A percentile compares a stretch with the other conserved stretches of the same genome.
Evolutionary conservation across 1,140 invertebrate species (phyloP).

Genomic region (Dermatophagoides farinae): DNA sequence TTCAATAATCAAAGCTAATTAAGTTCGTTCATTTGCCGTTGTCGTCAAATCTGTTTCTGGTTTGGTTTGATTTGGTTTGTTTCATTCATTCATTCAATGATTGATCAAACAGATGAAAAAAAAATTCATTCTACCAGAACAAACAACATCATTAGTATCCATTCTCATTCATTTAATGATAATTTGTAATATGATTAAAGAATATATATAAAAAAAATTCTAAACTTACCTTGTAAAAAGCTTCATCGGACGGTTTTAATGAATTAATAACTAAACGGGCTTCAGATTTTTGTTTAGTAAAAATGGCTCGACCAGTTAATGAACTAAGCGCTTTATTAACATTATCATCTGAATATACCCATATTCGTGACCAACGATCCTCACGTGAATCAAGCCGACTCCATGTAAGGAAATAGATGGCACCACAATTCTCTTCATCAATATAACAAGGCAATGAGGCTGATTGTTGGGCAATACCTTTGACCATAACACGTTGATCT

Average conservation of each 20-base stretch:
- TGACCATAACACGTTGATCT: conserved; percentile 7
- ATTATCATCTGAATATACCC: conserved; percentile 19
- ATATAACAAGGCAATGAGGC: conserved; percentile 19
- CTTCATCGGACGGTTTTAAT: conserved; percentile 18
- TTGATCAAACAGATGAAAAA: too few species aligned
- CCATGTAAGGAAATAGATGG: conserved; percentile 22
- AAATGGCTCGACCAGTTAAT: conserved; percentile 17
- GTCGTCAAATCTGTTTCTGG: too few species aligned
- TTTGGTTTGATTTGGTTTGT: too few species aligned
- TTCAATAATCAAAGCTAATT: too few species aligned
- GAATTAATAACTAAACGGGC: conserved; percentile 16
- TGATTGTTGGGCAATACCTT: conserved; percentile 18
- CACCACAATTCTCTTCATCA: conserved; percentile 19
- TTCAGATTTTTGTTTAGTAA: conserved; percentile 8
- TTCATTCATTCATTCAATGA: too few species aligned
- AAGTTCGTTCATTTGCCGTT: too few species aligned
- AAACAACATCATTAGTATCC: background rate
- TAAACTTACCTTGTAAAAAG: conserved; percentile 17
- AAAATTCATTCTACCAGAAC: background rate
- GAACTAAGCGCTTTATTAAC: conserved; percentile 19
- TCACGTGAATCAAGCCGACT: conserved; percentile 17
- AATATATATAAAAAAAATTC: background rate
- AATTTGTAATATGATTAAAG: background rate
- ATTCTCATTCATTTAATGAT: background rate
- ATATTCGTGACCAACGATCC: conserved; percentile 21